phyloP scores from a whole-genome alignment of 2,888 invertebrate species.

The Rambutsinella grinnellia region DNA sequence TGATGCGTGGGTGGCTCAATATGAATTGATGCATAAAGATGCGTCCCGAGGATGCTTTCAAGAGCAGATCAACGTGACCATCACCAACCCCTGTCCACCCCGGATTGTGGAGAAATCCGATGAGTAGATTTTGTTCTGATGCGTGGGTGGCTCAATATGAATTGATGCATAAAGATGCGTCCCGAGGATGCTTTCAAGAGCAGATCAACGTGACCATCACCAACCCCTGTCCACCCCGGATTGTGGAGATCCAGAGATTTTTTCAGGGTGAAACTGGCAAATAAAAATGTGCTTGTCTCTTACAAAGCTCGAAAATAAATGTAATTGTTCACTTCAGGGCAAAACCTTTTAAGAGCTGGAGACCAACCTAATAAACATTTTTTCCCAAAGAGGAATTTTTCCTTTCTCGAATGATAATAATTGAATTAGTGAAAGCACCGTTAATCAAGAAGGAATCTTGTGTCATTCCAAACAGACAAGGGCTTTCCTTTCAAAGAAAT shows the following conservation, averaged over 20 bases:
- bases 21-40: background rate
- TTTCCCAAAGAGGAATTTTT: background rate
- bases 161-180: background rate
- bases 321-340: background rate
- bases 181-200: background rate
- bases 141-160: background rate
- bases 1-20: background rate
- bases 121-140: no score
- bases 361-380: background rate
- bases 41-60: background rate
- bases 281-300: background rate
- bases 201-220: background rate
- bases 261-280: background rate
- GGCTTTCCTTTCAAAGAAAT: background rate
- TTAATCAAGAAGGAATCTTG: slow-evolving; percentile 33
- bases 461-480: background rate
- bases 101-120: background rate
- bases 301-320: background rate
- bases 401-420: slow-evolving; percentile 38
- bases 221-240: background rate
- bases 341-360: background rate
- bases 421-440: slow-evolving; percentile 48
- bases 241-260: background rate
- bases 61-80: background rate
- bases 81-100: background rate